phyloP scores from a whole-genome alignment of 2,113 vertebrate species.

The Oreamnos americanus region DNA sequence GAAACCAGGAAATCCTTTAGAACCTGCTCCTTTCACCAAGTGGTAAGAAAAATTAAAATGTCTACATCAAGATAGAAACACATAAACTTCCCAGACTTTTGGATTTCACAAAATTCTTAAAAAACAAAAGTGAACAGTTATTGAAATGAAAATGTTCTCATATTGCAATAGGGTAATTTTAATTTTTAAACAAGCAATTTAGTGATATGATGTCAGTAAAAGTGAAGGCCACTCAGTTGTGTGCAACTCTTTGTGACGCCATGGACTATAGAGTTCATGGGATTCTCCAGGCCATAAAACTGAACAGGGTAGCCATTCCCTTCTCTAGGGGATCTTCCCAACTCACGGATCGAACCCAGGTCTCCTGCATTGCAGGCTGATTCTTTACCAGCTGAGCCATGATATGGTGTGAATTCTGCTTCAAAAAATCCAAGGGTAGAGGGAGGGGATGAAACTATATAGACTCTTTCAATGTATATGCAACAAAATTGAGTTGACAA shows the following conservation, averaged over 20 bases:
- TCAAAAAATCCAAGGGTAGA: neutral
- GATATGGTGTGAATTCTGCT: neutral
- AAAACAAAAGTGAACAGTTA: neutral
- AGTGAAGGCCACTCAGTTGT: neutral
- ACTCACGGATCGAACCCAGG: fast-evolving
- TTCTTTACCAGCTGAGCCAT: neutral
- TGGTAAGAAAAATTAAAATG: neutral
- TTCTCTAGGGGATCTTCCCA: no score
- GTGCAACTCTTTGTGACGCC: neutral
- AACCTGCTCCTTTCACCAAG: neutral
- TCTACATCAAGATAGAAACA: neutral
- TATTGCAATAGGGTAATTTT: neutral
- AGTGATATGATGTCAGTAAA: neutral
- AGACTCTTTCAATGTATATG: neutral
- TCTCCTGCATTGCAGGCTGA: no score
- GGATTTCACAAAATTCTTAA: neutral
- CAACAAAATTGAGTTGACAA: neutral
- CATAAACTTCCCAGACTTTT: neutral
- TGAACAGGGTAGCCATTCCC: neutral
- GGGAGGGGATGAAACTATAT: neutral
- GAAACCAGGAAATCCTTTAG: neutral
- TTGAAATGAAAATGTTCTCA: neutral
- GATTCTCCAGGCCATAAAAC: neutral
- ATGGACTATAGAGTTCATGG: neutral
- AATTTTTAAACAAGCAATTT: neutral